These are phyloP conservation scores for Deroplatys truncata DNA, from an alignment of 2,888 invertebrate species.

Conservation along the genomic window DNA sequence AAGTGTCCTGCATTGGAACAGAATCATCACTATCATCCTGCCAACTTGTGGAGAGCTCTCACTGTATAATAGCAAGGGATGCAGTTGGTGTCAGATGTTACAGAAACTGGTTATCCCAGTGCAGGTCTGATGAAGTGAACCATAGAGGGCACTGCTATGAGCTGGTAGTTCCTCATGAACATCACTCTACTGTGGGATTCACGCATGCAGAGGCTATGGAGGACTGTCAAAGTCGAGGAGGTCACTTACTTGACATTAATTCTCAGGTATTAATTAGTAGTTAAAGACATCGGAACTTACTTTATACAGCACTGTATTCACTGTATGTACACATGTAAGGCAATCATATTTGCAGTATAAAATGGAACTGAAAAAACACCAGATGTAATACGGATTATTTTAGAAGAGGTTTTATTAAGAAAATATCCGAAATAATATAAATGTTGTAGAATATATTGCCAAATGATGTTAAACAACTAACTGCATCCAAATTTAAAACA, in stretches of 20 bases:
- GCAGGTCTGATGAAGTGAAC: constrained; percentile 48
- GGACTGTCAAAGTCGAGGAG: constrained; percentile 45
- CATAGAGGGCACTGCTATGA: constrained; percentile 51
- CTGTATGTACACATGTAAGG: too few relatives aligned
- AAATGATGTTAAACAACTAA: too few relatives aligned
- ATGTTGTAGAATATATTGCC: too few relatives aligned
- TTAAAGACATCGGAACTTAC: too few relatives aligned
- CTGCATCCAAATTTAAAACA: too few relatives aligned
- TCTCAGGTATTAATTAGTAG: constrained; percentile 37
- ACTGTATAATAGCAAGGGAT: constrained; percentile 42
- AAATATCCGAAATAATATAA: too few relatives aligned
- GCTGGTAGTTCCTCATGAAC: constrained; percentile 10
- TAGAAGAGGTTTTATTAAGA: too few relatives aligned
- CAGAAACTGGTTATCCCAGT: constrained; percentile 44
- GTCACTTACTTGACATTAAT: constrained; percentile 47
- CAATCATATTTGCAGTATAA: too few relatives aligned
- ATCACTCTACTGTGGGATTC: constrained; percentile 32
- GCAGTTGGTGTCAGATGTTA: constrained; percentile 46
- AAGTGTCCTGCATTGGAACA: constrained; percentile 43
- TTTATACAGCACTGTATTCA: too few relatives aligned
- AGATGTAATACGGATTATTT: too few relatives aligned
- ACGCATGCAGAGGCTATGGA: constrained; percentile 45
- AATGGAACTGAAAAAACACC: too few relatives aligned
- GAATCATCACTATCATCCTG: constrained; percentile 42
- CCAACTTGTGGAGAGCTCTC: neutral